A percentile compares a stretch with the other conserved stretches of the same genome.
phyloP scores from a whole-genome alignment of 1,140 invertebrate genomes.

The Ips nitidus region DNA sequence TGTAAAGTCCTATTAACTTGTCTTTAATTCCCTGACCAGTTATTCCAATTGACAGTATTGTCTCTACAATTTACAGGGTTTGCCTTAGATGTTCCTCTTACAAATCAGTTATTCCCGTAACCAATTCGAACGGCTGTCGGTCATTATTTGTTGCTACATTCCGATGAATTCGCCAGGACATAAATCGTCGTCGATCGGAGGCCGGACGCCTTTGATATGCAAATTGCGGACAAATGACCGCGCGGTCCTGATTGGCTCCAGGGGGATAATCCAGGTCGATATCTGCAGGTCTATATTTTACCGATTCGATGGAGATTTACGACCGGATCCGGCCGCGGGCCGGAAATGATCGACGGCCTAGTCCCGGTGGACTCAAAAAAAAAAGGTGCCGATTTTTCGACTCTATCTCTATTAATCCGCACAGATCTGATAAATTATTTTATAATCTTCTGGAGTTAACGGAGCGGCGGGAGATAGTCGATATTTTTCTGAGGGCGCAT shows the following conservation, averaged over 20 bases:
- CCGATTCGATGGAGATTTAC: constrained; percentile 2
- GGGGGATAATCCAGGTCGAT: constrained; percentile 12
- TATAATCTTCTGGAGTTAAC: background rate
- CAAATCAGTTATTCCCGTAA: no score
- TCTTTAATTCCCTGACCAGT: no score
- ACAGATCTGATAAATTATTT: constrained; percentile 2
- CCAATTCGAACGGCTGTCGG: background rate
- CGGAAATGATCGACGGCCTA: background rate
- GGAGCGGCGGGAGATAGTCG: background rate
- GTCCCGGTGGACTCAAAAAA: background rate
- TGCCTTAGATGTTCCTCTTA: no score
- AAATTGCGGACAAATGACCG: constrained; percentile 29
- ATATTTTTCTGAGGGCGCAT: background rate
- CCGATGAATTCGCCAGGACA: constrained; percentile 27
- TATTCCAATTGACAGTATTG: no score
- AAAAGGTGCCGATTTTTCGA: background rate
- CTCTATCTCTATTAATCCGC: background rate
- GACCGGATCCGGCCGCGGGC: background rate
- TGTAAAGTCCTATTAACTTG: no score
- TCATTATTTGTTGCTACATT: constrained; percentile 25
- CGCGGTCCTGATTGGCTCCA: constrained; percentile 10
- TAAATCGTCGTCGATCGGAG: constrained; percentile 23
- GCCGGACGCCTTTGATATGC: constrained; percentile 24
- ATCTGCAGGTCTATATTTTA: constrained; percentile 16
- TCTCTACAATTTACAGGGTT: no score